Evolutionary conservation across 2,888 invertebrate genomes (phyloP).

Genomic region (Cyaniris semiargus): DNA sequence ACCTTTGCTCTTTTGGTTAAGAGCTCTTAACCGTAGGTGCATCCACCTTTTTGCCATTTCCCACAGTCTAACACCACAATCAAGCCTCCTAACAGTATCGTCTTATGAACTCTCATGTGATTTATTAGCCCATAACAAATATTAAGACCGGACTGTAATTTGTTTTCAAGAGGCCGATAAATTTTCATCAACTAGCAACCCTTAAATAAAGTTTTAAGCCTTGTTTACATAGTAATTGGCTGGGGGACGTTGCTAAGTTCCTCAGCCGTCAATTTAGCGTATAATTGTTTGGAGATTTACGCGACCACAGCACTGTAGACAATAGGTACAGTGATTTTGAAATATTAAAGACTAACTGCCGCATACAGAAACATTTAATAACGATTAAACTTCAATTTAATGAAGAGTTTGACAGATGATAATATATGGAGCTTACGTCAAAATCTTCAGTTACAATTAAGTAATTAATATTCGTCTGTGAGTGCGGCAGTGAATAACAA

Average conservation of each 20-base stretch:
- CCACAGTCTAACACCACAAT: too few relatives aligned
- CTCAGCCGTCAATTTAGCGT: conserved; percentile 24
- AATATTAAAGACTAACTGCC: not conserved
- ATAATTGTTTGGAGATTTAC: conserved; percentile 19
- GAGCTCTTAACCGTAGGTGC: too few relatives aligned
- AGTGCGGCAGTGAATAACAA: too few relatives aligned
- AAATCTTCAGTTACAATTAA: too few relatives aligned
- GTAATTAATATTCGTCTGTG: too few relatives aligned
- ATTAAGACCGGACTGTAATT: conserved; percentile 35
- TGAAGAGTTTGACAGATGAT: too few relatives aligned
- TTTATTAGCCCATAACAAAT: conserved; percentile 2
- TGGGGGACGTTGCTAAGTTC: conserved; percentile 33
- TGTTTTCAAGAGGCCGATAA: conserved; percentile 40
- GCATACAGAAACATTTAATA: too few relatives aligned
- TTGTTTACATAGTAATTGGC: conserved; percentile 46
- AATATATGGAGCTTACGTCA: too few relatives aligned
- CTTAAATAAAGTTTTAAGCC: conserved; percentile 44
- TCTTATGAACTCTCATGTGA: not conserved
- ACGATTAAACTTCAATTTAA: too few relatives aligned
- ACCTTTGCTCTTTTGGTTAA: too few relatives aligned
- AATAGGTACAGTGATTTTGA: not conserved
- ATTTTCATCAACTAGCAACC: conserved; percentile 45
- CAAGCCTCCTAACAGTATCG: not conserved
- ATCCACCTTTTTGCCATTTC: too few relatives aligned
- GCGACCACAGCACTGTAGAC: not conserved